Conservation (phyloP, 2,797 vertebrate genomes). For the Calcarius lapponicus region DNA sequence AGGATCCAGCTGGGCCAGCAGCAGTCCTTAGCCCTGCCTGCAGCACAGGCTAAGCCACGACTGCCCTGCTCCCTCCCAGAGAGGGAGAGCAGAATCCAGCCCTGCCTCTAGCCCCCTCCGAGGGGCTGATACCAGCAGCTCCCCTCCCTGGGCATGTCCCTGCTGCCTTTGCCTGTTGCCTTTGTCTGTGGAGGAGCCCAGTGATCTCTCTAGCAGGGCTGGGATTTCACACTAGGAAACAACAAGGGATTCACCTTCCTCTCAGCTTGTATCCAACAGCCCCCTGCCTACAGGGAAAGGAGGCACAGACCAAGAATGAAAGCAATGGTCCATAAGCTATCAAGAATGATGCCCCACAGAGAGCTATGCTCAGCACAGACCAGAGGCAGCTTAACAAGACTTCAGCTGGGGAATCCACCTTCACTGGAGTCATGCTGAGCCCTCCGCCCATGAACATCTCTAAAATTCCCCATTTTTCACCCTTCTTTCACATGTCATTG, state of each 20-base stretch:
- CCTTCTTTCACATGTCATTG: neutral
- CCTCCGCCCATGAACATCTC: fast-evolving
- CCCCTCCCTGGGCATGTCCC: fast-evolving
- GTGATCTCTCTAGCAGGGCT: neutral
- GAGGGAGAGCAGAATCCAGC: neutral
- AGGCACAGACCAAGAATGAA: fast-evolving
- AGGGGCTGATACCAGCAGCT: neutral
- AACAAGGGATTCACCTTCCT: neutral
- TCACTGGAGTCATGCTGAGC: neutral
- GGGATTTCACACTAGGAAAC: neutral
- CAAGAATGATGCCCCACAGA: neutral
- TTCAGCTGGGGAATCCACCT: neutral
- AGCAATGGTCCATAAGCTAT: no score
- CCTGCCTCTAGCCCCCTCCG: neutral
- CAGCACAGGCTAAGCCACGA: neutral
- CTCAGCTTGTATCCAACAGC: fast-evolving
- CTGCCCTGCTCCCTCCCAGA: neutral
- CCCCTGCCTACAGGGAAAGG: neutral
- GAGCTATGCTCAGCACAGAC: fast-evolving
- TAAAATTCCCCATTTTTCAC: neutral
- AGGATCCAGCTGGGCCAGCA: neutral
- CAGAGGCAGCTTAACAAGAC: neutral
- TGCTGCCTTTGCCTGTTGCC: neutral
- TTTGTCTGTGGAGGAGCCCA: neutral
- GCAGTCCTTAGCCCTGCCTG: neutral